These are phyloP conservation scores for Busseola fusca DNA, from an alignment of 2,888 invertebrate species.

Conservation along the genomic window DNA sequence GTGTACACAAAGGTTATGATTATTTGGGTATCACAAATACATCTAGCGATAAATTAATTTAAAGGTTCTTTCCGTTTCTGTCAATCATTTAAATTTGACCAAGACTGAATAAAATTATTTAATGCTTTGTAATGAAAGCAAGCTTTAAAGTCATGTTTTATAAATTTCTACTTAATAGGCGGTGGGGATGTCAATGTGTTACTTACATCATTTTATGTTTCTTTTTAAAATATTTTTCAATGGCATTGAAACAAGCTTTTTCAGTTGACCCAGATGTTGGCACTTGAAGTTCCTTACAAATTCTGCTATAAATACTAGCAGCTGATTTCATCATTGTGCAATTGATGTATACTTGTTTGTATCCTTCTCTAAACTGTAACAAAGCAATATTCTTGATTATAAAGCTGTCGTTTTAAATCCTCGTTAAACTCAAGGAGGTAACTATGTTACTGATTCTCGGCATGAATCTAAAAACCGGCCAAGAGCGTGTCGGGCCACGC, in stretches of 20 bases:
- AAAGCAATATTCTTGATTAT: conserved; percentile 2
- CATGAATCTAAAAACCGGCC: no score
- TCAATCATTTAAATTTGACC: neutral
- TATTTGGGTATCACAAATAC: neutral
- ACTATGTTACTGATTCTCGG: no score
- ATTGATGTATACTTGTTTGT: conserved; percentile 93
- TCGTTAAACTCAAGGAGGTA: no score
- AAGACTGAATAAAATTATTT: neutral
- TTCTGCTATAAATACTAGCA: conserved; percentile 93
- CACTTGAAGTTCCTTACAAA: conserved; percentile 92
- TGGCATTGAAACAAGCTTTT: conserved; percentile 90
- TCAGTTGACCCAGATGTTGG: conserved; percentile 89
- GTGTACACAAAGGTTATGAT: no score
- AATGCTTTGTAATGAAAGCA: neutral
- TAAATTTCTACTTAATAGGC: neutral
- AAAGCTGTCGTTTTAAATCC: no score
- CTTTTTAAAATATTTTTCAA: conserved; percentile 91
- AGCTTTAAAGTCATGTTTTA: neutral
- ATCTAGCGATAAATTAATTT: neutral
- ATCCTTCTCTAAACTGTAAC: conserved; percentile 86
- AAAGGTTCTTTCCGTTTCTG: neutral
- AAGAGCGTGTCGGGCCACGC: no score
- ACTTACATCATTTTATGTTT: conserved; percentile 93
- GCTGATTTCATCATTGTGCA: conserved; percentile 97
- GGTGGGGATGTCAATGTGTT: neutral